These are phyloP conservation scores for Ochotona curzoniae DNA, from an alignment of 2,113 vertebrate genomes.

Conservation along the genomic window DNA sequence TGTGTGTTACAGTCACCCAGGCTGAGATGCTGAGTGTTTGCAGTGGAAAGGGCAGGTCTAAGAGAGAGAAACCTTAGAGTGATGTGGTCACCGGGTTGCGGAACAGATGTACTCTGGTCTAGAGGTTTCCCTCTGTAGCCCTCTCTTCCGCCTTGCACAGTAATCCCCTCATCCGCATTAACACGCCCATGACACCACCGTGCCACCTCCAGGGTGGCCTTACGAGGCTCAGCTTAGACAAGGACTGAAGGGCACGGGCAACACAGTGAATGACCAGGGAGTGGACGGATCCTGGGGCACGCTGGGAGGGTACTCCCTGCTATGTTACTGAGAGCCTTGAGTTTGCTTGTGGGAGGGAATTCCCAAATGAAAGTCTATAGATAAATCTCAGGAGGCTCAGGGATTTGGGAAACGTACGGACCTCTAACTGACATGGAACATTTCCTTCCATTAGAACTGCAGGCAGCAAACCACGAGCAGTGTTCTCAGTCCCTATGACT, in stretches of 20 bases:
- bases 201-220: neutral
- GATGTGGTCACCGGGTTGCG: too few species aligned
- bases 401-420: neutral
- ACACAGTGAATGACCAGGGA: neutral
- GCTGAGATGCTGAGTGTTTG: too few species aligned
- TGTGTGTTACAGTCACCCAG: too few species aligned
- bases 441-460: neutral
- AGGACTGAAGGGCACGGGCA: neutral
- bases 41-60: too few species aligned
- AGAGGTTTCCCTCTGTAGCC: neutral
- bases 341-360: neutral
- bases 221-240: neutral
- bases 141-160: fast-evolving
- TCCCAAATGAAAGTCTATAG: neutral
- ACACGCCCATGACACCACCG: neutral
- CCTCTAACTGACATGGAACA: neutral
- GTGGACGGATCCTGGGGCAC: neutral
- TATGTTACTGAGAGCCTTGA: neutral
- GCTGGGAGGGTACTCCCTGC: neutral
- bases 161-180: neutral
- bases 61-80: too few species aligned
- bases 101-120: too few species aligned
- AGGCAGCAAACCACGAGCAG: neutral
- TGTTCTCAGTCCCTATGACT: neutral
- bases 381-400: neutral